Evolutionary conservation across 2,113 vertebrate genomes (phyloP), one percentile per base, ranked within the genome.

Genomic region (Kobus ellipsiprymnus): DNA sequence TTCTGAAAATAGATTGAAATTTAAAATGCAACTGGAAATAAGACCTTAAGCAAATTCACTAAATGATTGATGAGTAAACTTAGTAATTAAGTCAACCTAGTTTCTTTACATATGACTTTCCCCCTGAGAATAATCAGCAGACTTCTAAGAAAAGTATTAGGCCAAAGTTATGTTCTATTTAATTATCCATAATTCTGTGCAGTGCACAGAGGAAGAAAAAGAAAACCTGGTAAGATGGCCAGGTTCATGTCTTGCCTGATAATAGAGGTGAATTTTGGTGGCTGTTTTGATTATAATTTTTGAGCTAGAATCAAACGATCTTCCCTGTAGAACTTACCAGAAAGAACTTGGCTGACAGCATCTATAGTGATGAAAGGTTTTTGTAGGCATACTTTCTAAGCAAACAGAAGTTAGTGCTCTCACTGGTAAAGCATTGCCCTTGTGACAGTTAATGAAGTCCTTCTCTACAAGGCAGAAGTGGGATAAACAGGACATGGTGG

Each of bases 121-220:
- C 40, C 40, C 40, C 40, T 40, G 40, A 40, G 40, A 40, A 40
- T 40, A 3, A 40, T 40, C 40, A 40, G 40, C 40, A 40, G 40
- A 40, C 0, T 40, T 40, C 40, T 40, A 40, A 40, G 40, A 40
- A 40, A 40, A 40, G 40, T 40, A 40, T 40, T 40, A 36, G 95
- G 80, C 64, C 57, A 64, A 95, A 92, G 52, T 67, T 87, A 52
- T 80, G 33, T 95, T 78, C 80, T 90, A 92, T 91, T 97, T 96
- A 95, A 94, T 97, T 77, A 87, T 80, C 60, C 33, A 77, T 64
- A 84, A 60, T 67, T 97, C 19, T 86, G 87, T 92, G 50, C 60
- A 71, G 52, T 40, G 30, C 36, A 91, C 40, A 27, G 71, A 95
- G 30, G 15, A 83, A 71, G 55, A 82, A 74, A 96, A 30, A 19